phyloP scores from a whole-genome alignment of 2,113 vertebrate genomes.

The Oxyura jamaicensis region DNA sequence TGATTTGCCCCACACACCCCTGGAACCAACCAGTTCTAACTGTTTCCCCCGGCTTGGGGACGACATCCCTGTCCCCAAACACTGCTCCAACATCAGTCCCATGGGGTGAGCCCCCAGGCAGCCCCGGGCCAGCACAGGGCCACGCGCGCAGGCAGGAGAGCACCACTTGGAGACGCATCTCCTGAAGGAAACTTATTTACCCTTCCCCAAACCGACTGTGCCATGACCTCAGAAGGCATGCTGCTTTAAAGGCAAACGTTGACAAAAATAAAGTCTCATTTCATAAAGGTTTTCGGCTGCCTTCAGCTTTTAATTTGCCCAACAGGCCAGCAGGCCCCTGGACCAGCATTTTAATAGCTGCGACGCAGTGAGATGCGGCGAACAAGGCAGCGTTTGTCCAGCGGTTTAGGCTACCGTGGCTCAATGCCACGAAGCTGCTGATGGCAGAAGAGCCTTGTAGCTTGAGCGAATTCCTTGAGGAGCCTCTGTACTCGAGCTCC shows the following conservation, averaged over 20 bases:
- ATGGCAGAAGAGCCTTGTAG: background rate
- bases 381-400: background rate
- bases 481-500: background rate
- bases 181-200: background rate
- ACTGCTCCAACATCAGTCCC: too few species aligned
- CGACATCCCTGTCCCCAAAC: too few species aligned
- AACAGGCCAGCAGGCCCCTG: background rate
- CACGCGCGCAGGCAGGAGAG: fast-evolving
- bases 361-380: background rate
- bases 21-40: background rate
- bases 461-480: background rate
- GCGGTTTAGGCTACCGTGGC: background rate
- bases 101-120: background rate
- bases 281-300: background rate
- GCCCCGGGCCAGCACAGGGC: fast-evolving
- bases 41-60: background rate
- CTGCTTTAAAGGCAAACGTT: background rate
- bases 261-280: background rate
- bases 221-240: background rate
- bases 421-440: background rate
- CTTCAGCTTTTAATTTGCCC: background rate
- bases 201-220: background rate
- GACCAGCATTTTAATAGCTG: background rate
- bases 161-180: background rate
- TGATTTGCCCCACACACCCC: background rate